Percentiles rank a stretch among this genome's conserved stretches.
phyloP scores from a whole-genome alignment of 2,797 vertebrate genomes.

The Acanthopagrus latus region DNA sequence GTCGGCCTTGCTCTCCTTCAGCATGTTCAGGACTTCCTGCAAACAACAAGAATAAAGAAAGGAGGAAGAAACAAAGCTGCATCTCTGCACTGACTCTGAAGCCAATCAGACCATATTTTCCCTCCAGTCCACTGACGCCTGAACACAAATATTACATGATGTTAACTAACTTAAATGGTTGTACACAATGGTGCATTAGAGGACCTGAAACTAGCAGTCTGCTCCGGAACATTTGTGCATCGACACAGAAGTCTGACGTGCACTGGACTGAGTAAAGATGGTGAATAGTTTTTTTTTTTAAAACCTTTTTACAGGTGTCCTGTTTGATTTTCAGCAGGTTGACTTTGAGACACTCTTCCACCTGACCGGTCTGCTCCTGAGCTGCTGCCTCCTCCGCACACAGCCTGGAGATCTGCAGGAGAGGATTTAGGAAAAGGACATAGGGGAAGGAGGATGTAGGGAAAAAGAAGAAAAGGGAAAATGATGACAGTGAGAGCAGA shows the following conservation, averaged over 20 bases:
- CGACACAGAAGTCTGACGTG: too few relatives aligned
- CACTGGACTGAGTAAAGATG: not conserved
- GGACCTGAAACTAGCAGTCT: too few relatives aligned
- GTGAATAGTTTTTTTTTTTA: too few relatives aligned
- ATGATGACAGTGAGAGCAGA: not conserved
- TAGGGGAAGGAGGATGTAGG: too few relatives aligned
- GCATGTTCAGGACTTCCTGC: conserved; percentile 96
- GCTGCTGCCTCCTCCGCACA: conserved; percentile 97
- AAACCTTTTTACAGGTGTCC: conserved; percentile 94
- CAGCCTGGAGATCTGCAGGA: conserved; percentile 89
- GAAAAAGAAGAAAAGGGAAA: not conserved
- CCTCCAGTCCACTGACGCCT: too few relatives aligned
- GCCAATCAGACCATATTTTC: not conserved
- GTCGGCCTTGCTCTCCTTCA: conserved; percentile 98
- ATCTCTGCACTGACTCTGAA: not conserved
- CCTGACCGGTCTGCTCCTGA: conserved; percentile 97
- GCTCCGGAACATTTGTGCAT: too few relatives aligned
- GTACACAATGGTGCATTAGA: too few relatives aligned
- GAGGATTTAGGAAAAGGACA: not conserved
- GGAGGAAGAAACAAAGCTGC: not conserved
- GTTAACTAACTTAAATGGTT: too few relatives aligned
- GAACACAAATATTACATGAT: too few relatives aligned
- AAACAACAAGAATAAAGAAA: not conserved
- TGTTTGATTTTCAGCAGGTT: conserved; percentile 95
- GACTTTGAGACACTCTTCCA: conserved; percentile 97